A percentile compares a stretch with the other conserved stretches of the same genome.
phyloP scores from a whole-genome alignment of 2,888 invertebrate genomes.

The Pilophorus perplexus region DNA sequence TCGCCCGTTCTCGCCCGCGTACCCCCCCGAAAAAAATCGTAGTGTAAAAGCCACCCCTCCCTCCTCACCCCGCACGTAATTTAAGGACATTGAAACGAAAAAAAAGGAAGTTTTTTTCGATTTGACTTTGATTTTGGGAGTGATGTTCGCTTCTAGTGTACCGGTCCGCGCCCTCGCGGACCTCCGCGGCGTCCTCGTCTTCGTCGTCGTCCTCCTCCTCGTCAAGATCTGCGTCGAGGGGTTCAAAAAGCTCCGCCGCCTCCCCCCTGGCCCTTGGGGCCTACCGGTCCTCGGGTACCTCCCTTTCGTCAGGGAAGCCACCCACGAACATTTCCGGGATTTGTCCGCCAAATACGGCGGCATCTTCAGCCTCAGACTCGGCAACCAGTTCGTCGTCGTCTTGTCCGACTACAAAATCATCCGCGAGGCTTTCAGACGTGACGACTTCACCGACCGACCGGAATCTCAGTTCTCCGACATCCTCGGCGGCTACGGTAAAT shows the following conservation, averaged over 20 bases:
- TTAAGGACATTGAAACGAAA: too few species aligned
- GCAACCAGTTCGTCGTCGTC: slow-evolving; percentile 79
- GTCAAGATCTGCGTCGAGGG: slow-evolving; percentile 15
- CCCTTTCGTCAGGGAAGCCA: slow-evolving; percentile 71
- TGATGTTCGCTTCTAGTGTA: slow-evolving; percentile 15
- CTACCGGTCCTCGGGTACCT: slow-evolving; percentile 80
- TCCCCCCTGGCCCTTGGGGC: slow-evolving; percentile 89
- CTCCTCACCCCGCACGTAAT: too few species aligned
- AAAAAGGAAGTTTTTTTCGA: too few species aligned
- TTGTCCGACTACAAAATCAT: slow-evolving; percentile 83
- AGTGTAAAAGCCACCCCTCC: too few species aligned
- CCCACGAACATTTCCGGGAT: slow-evolving; percentile 74
- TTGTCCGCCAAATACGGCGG: slow-evolving; percentile 76
- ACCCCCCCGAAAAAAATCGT: too few species aligned
- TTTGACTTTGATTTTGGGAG: too few species aligned
- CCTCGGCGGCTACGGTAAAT: slow-evolving; percentile 78
- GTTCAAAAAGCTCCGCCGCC: slow-evolving; percentile 45
- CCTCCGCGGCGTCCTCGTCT: slow-evolving; percentile 39
- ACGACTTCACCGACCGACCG: slow-evolving; percentile 85
- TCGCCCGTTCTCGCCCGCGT: slow-evolving; percentile 24
- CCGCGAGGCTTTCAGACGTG: slow-evolving; percentile 78
- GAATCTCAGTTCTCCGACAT: slow-evolving; percentile 81
- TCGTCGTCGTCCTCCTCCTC: slow-evolving; percentile 41
- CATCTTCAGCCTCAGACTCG: slow-evolving; percentile 76
- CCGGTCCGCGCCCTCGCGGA: slow-evolving; percentile 29